phyloP scores from a whole-genome alignment of 2,888 invertebrate species.

The Heteromyza rotundicornis region DNA sequence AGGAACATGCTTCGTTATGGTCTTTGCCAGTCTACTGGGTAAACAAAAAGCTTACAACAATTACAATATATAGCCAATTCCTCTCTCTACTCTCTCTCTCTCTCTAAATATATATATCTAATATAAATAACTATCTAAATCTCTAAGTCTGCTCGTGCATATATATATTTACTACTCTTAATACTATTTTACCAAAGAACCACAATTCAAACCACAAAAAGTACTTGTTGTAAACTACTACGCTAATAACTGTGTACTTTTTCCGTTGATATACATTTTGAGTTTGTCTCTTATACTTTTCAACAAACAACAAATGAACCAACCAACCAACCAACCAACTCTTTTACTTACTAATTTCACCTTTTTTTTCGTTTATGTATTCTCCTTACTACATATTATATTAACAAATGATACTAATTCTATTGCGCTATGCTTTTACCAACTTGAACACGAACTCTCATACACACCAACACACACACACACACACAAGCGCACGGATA shows the following conservation, averaged over 20 bases:
- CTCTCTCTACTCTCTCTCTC: slow-evolving; percentile 11
- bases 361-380: too few relatives aligned
- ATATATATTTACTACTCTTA: slow-evolving; percentile 15
- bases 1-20: slow-evolving; percentile 99
- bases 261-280: neutral
- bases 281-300: too few relatives aligned
- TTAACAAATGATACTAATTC: too few relatives aligned
- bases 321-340: too few relatives aligned
- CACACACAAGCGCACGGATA: too few relatives aligned
- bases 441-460: slow-evolving; percentile 21
- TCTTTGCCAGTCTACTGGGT: slow-evolving; percentile 96
- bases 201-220: too few relatives aligned
- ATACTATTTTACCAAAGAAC: too few relatives aligned
- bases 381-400: too few relatives aligned
- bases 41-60: slow-evolving; percentile 60
- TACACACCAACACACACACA: neutral
- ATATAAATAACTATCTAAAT: slow-evolving; percentile 17
- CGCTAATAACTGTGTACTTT: neutral
- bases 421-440: slow-evolving; percentile 33
- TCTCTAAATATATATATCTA: slow-evolving; percentile 15
- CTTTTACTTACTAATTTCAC: too few relatives aligned
- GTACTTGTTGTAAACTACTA: neutral
- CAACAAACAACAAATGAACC: too few relatives aligned
- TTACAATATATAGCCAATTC: neutral
- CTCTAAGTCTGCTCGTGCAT: slow-evolving; percentile 29